phyloP scores from a whole-genome alignment of 2,888 invertebrate genomes.

The Cabera pusaria region DNA sequence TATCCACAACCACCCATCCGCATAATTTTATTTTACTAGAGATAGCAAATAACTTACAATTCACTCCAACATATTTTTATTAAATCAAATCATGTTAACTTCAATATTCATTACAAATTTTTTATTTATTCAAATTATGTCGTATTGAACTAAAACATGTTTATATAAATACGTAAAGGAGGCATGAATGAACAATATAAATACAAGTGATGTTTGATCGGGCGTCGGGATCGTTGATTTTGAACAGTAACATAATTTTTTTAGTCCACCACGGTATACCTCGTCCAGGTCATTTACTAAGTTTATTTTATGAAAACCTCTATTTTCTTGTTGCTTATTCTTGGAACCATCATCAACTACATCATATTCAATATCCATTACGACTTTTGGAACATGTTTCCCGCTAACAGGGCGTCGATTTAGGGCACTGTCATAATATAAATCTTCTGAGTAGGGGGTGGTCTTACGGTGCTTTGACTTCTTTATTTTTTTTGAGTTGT shows the following conservation, averaged over 20 bases:
- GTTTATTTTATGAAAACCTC: slow-evolving; percentile 6
- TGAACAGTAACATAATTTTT: slow-evolving; percentile 42
- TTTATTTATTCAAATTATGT: too few species aligned
- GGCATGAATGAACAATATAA: too few species aligned
- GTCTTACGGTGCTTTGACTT: slow-evolving; percentile 43
- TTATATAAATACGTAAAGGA: too few species aligned
- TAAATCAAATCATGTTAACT: too few species aligned
- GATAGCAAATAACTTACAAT: too few species aligned
- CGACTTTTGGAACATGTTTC: slow-evolving; percentile 16
- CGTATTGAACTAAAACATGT: too few species aligned
- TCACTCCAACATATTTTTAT: too few species aligned
- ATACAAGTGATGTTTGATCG: slow-evolving; percentile 5
- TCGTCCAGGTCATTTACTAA: slow-evolving; percentile 35
- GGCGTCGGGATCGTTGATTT: background rate
- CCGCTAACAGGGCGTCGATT: too few species aligned
- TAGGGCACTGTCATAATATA: slow-evolving; percentile 43
- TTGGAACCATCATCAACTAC: slow-evolving; percentile 16
- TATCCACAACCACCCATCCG: too few species aligned
- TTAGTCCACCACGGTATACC: slow-evolving; percentile 30
- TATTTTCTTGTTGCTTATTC: slow-evolving; percentile 7
- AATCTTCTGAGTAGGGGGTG: slow-evolving; percentile 32
- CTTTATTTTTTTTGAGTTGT: slow-evolving; percentile 38
- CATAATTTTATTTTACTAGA: too few species aligned
- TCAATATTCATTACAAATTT: too few species aligned
- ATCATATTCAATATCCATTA: slow-evolving; percentile 32